A percentile compares a stretch with the other conserved stretches of the same genome.
These are phyloP conservation scores for Limnephilus auricula DNA, from an alignment of 2,888 invertebrate genomes.

Conservation along the genomic window DNA sequence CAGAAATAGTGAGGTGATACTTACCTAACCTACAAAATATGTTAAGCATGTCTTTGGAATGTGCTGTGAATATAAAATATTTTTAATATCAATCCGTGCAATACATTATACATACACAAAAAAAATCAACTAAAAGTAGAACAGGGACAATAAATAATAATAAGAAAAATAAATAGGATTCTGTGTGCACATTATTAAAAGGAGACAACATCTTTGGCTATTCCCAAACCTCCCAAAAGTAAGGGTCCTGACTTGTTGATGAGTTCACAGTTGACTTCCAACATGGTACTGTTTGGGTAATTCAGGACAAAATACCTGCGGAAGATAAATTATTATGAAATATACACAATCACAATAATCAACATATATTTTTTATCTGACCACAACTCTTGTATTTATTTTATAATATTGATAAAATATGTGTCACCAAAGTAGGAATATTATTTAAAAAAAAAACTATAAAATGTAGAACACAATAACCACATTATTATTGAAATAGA, in stretches of 20 bases:
- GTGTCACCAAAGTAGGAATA: background rate
- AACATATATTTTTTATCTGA: background rate
- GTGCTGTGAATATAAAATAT: background rate
- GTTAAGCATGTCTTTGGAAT: background rate
- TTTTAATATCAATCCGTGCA: background rate
- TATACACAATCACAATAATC: background rate
- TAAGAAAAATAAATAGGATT: background rate
- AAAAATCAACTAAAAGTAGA: background rate
- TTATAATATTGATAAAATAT: background rate
- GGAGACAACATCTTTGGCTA: constrained; percentile 68
- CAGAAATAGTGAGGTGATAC: background rate
- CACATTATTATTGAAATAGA: background rate
- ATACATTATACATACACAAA: background rate
- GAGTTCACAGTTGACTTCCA: constrained; percentile 70
- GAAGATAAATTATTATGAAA: constrained; percentile 29
- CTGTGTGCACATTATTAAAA: constrained; percentile 34
- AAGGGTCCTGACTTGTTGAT: constrained; percentile 68
- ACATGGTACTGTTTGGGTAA: constrained; percentile 68
- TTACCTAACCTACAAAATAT: background rate
- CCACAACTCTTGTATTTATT: background rate
- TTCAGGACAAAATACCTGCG: constrained; percentile 72
- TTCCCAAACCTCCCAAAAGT: constrained; percentile 73
- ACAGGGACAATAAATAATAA: background rate
- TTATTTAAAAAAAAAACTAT: background rate
- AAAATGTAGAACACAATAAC: background rate